Percentiles rank a stretch among this genome's conserved stretches.
Conservation (phyloP, 1,140 invertebrate species). For the Glomeris maerens region DNA sequence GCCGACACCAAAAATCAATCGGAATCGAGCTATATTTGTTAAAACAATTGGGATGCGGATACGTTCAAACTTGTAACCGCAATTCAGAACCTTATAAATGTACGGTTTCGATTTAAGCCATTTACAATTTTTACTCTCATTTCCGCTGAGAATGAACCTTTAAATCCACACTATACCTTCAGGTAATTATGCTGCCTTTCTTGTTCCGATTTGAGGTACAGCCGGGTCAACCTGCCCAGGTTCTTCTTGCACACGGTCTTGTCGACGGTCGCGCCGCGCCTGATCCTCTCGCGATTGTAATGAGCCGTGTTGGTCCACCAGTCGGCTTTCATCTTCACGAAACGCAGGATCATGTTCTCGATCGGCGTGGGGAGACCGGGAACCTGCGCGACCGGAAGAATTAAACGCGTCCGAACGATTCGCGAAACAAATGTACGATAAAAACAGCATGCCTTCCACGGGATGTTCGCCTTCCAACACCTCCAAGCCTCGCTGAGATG, state of each 20-base stretch:
- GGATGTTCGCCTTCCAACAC: conserved; percentile 99
- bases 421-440: not conserved
- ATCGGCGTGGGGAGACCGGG: conserved; percentile 97
- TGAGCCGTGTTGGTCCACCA: conserved; percentile 99
- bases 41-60: not conserved
- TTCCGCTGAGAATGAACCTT: too few relatives aligned
- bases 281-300: conserved; percentile 93
- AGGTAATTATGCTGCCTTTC: conserved; percentile 98
- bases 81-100: too few relatives aligned
- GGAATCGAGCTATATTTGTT: too few relatives aligned
- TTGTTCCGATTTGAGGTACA: conserved; percentile 97
- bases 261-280: conserved; percentile 86
- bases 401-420: not conserved
- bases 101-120: too few relatives aligned
- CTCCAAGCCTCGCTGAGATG: conserved; percentile 98
- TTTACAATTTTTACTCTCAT: too few relatives aligned
- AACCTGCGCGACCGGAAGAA: conserved; percentile 38
- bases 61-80: too few relatives aligned
- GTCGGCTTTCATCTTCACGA: conserved; percentile 99
- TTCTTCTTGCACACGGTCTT: conserved; percentile 99
- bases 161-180: conserved; percentile 43
- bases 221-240: conserved; percentile 82
- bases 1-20: too few relatives aligned
- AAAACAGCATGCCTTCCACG: conserved; percentile 69
- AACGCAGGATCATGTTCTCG: conserved; percentile 99